Base-by-base conservation (phyloP, 2,797 vertebrate genomes). In the Platalea minor region DNA sequence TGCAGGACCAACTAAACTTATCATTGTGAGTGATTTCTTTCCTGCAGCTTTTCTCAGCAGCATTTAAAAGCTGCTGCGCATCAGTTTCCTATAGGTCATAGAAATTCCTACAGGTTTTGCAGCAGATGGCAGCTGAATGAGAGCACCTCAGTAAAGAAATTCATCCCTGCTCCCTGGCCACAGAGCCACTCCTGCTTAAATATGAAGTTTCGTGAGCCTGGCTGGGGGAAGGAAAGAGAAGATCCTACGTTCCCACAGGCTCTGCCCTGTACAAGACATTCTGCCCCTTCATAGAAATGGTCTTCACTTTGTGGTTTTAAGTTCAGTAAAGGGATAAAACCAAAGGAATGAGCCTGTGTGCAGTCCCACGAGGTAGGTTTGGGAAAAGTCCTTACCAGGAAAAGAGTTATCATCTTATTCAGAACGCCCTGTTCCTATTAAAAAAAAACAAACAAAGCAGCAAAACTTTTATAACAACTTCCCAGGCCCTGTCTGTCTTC, bases 101-200 rank as follows among this genome's bases (percentile, higher is more conserved):
- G 76, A 50, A 88, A 93, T 91, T 96, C 79, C 91, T 93, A 88
- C 95, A 93, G 95, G 85, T 96, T 95, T 91, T 91, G 85, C 75
- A 88, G 94, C 95, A 96, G 91, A 95, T 85, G 89, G 89, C 82
- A 85, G 72, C n/a, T n/a, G 83, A 96, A 60, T 31, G 41, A 86
- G 83, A 79, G 72, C 64, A 80, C 85, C 75, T 87, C 13, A 1
- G 48, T 67, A 28, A 92, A 89, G 64, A 93, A 96, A 94, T 91
- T 77, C 63, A 82, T 73, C 78, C 72, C 60, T 67, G 63, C 50
- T 93, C 74, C 51, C 72, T 11, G 72, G 60, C 48, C 77, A 57
- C 15, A 45, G 57, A 81, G 35, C 23, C n/a, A 39, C 25, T 83
- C 29, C 45, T 85, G 82, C 50, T 68, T 33, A 68, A 68, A 77